phyloP scores from a whole-genome alignment of 2,113 vertebrate genomes.

The Crotalus helleri region DNA sequence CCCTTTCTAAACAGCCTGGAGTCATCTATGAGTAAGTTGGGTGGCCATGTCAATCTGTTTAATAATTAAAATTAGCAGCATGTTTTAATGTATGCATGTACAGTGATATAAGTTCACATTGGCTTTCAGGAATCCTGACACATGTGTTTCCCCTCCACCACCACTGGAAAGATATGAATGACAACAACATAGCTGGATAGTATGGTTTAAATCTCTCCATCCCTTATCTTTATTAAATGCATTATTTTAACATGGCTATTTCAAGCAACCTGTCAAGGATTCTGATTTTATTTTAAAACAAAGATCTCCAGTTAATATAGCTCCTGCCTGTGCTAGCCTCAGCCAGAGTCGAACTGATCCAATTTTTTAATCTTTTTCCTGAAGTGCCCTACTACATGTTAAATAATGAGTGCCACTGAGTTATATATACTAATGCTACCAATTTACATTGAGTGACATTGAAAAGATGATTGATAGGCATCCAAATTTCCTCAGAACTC shows the following conservation, averaged over 20 bases:
- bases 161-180: background rate
- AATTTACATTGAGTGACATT: background rate
- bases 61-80: background rate
- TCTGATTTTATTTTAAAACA: background rate
- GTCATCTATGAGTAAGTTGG: background rate
- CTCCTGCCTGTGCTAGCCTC: background rate
- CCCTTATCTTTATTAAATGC: background rate
- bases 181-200: background rate
- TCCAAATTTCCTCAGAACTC: slow-evolving; percentile 7
- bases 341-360: background rate
- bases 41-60: background rate
- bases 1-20: background rate
- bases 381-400: background rate
- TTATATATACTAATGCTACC: background rate
- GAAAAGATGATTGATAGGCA: background rate
- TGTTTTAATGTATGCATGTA: background rate
- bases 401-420: background rate
- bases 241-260: background rate
- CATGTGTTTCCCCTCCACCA: background rate
- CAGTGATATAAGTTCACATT: background rate
- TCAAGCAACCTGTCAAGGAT: background rate
- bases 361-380: background rate
- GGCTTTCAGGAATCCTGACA: background rate
- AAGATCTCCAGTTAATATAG: background rate
- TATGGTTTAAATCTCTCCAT: background rate